A percentile compares a stretch with the other conserved stretches of the same genome.
These are phyloP conservation scores for Trichacis sp. DNA, from an alignment of 2,888 invertebrate genomes.

Conservation along the genomic window DNA sequence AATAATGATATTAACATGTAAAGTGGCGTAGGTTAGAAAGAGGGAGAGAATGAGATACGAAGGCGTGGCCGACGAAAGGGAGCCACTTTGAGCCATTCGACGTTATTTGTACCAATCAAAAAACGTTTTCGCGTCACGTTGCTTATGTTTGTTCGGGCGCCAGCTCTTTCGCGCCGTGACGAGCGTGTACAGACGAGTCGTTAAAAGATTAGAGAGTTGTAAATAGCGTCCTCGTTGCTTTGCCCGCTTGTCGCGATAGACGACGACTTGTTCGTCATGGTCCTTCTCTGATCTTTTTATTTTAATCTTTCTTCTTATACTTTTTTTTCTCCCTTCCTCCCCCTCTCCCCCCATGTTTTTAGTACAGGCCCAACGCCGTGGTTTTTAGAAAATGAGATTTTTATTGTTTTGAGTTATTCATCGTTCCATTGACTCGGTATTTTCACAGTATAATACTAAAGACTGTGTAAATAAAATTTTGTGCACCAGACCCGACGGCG, in stretches of 20 bases:
- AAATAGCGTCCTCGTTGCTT: constrained; percentile 44
- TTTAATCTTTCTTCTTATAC: neutral
- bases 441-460: too few species aligned
- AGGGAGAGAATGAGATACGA: constrained; percentile 45
- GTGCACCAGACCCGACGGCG: neutral
- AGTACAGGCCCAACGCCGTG: too few species aligned
- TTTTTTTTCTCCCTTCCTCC: too few species aligned
- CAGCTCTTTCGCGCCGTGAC: constrained; percentile 41
- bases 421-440: too few species aligned
- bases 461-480: too few species aligned
- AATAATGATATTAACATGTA: constrained; percentile 66
- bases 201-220: constrained; percentile 23
- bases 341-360: too few species aligned
- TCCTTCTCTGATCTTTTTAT: neutral
- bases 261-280: neutral
- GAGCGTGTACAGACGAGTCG: constrained; percentile 30
- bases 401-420: too few species aligned
- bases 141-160: constrained; percentile 58
- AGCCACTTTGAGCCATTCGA: constrained; percentile 20
- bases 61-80: constrained; percentile 33
- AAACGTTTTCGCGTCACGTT: constrained; percentile 48
- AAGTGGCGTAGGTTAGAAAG: constrained; percentile 66
- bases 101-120: constrained; percentile 37
- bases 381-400: too few species aligned
- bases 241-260: constrained; percentile 1